phyloP scores from a whole-genome alignment of 2,888 invertebrate genomes.

The Drosophila macrospina region DNA sequence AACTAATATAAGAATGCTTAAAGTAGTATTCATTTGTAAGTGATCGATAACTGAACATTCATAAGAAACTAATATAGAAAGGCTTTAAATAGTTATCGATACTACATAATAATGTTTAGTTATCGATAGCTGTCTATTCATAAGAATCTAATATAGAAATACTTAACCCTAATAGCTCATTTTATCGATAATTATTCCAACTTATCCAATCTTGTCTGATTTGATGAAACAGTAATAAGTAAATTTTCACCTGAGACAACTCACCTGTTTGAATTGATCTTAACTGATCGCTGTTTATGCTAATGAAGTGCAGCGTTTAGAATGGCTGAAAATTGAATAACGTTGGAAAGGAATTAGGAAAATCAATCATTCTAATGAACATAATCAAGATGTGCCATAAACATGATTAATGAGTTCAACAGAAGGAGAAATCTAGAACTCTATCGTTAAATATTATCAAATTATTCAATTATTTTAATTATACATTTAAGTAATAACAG shows the following conservation, averaged over 20 bases:
- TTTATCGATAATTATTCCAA: not conserved
- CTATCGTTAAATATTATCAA: not conserved
- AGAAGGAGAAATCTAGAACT: slow-evolving; percentile 7
- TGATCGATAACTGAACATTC: too few relatives aligned
- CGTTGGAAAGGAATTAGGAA: not conserved
- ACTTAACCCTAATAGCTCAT: not conserved
- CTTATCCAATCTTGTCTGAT: too few relatives aligned
- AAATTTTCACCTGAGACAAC: slow-evolving; percentile 5
- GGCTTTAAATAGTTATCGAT: too few relatives aligned
- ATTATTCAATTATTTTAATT: slow-evolving; percentile 1
- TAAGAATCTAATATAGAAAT: not conserved
- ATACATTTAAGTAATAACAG: not conserved
- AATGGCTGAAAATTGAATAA: slow-evolving; percentile 8
- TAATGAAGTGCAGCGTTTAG: slow-evolving; percentile 16
- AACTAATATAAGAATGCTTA: too few relatives aligned
- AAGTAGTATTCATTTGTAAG: too few relatives aligned
- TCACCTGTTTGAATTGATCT: not conserved
- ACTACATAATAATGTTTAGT: not conserved
- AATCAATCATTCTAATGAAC: slow-evolving; percentile 28
- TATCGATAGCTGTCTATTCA: not conserved
- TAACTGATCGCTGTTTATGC: slow-evolving; percentile 1
- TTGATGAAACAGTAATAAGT: not conserved
- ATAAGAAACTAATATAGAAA: too few relatives aligned
- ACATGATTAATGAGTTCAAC: slow-evolving; percentile 16
- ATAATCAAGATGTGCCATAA: slow-evolving; percentile 25